Percentiles rank a stretch among this genome's conserved stretches.
Conservation (phyloP, 2,113 vertebrate genomes). For the Colistium nudipinnis region DNA sequence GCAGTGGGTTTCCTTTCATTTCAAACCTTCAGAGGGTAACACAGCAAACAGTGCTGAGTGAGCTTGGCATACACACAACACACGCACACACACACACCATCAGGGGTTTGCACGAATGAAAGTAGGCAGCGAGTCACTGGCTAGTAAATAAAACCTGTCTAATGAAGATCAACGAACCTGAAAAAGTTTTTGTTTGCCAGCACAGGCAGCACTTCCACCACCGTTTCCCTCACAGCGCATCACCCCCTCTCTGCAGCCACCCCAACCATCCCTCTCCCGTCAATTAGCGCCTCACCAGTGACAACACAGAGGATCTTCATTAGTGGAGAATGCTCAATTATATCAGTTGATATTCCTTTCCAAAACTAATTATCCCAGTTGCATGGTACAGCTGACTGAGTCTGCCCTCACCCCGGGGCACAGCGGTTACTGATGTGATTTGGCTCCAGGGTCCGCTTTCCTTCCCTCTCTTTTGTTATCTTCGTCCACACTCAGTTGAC, state of each 20-base stretch:
- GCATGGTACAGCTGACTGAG: slow-evolving; percentile 81
- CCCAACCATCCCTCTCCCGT: slow-evolving; percentile 58
- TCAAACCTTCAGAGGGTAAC: slow-evolving; percentile 30
- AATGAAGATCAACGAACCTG: slow-evolving; percentile 42
- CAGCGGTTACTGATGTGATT: slow-evolving; percentile 81
- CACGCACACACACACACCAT: slow-evolving; percentile 28
- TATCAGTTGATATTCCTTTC: slow-evolving; percentile 85
- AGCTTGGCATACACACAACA: slow-evolving; percentile 12
- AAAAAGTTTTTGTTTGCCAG: slow-evolving; percentile 48
- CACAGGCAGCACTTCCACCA: slow-evolving; percentile 60
- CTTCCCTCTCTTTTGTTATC: slow-evolving; percentile 55
- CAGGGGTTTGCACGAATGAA: slow-evolving; percentile 21
- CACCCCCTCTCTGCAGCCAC: slow-evolving; percentile 31
- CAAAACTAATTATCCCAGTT: slow-evolving; percentile 87
- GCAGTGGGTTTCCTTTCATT: slow-evolving; percentile 34
- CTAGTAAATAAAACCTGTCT: slow-evolving; percentile 59
- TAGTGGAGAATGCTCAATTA: slow-evolving; percentile 86
- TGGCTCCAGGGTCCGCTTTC: slow-evolving; percentile 67
- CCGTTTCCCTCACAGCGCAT: slow-evolving; percentile 66
- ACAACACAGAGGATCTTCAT: slow-evolving; percentile 85
- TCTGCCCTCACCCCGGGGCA: slow-evolving; percentile 73
- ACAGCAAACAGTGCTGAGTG: slow-evolving; percentile 25
- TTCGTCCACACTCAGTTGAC: slow-evolving; percentile 32
- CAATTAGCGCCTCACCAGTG: slow-evolving; percentile 83
- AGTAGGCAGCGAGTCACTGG: slow-evolving; percentile 46